Conservation (phyloP, 2,888 invertebrate species). For the Thecophora atra region DNA sequence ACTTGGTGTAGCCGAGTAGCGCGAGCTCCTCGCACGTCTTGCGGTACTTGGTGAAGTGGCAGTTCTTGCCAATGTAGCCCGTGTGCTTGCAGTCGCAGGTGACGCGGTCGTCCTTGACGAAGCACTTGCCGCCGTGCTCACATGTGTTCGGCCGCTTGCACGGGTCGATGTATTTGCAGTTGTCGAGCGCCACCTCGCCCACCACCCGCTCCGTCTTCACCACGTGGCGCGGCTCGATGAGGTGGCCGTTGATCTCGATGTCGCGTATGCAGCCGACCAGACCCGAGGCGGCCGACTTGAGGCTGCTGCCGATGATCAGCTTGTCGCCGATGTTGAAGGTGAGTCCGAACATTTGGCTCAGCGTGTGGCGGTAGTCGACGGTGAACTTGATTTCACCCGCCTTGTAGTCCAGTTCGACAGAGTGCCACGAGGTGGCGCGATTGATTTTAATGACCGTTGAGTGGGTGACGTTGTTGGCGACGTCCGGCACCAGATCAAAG, state of each 20-base stretch:
- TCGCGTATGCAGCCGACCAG: conserved; percentile 93
- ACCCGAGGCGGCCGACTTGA: conserved; percentile 77
- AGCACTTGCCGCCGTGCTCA: conserved; percentile 91
- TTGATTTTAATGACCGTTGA: conserved; percentile 85
- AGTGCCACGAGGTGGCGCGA: conserved; percentile 83
- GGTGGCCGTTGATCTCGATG: conserved; percentile 82
- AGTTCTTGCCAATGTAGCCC: conserved; percentile 92
- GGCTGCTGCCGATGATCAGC: conserved; percentile 82
- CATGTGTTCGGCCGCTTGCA: conserved; percentile 90
- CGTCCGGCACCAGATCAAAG: conserved; percentile 81
- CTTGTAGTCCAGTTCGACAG: conserved; percentile 80
- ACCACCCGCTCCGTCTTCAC: conserved; percentile 85
- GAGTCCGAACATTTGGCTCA: conserved; percentile 73
- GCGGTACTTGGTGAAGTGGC: conserved; percentile 91
- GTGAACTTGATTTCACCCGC: conserved; percentile 78
- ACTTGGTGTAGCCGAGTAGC: conserved; percentile 85
- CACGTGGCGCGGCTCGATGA: conserved; percentile 82
- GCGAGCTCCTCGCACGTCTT: conserved; percentile 94
- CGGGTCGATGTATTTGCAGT: conserved; percentile 89
- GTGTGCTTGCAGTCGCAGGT: conserved; percentile 91
- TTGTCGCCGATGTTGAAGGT: conserved; percentile 76
- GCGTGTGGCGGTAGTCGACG: conserved; percentile 80
- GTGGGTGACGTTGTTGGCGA: conserved; percentile 79
- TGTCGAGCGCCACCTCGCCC: conserved; percentile 89
- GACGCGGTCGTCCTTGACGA: conserved; percentile 86